These are phyloP conservation scores for Lynx canadensis DNA, from an alignment of 2,113 vertebrate species.

Conservation along the genomic window DNA sequence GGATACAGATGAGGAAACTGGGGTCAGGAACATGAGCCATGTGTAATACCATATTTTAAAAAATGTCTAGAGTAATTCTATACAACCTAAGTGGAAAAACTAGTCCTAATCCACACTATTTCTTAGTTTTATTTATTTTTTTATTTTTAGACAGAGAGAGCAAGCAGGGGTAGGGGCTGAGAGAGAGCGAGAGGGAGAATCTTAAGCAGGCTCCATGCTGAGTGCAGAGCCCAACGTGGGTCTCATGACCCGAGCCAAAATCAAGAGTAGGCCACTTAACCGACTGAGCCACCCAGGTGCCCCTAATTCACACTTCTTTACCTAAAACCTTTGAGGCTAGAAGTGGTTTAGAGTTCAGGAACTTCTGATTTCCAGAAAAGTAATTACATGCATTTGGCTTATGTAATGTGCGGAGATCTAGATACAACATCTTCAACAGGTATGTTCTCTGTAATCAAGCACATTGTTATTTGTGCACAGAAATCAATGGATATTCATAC, in stretches of 20 bases:
- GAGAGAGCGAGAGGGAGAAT: too few species aligned
- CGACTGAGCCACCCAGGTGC: too few species aligned
- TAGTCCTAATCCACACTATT: background rate
- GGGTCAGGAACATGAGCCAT: background rate
- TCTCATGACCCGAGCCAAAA: too few species aligned
- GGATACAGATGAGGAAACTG: background rate
- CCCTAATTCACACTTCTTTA: background rate
- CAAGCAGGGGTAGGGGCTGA: too few species aligned
- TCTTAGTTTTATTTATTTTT: too few species aligned
- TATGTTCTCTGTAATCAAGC: slow-evolving; percentile 57
- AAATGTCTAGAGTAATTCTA: background rate
- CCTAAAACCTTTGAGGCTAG: background rate
- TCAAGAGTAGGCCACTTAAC: too few species aligned
- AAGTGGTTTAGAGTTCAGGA: slow-evolving; percentile 45
- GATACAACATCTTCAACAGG: background rate
- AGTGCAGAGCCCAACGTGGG: too few species aligned
- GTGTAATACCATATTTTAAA: background rate
- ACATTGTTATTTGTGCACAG: slow-evolving; percentile 52
- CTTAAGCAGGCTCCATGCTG: too few species aligned
- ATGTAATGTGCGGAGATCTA: background rate
- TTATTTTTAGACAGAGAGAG: too few species aligned
- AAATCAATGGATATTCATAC: slow-evolving; percentile 56
- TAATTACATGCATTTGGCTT: background rate
- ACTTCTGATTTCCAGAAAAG: slow-evolving; percentile 6
- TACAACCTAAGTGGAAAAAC: background rate